Percentiles rank a stretch among this genome's conserved stretches.
Conservation (phyloP, 2,797 vertebrate species). For the Pelochelys cantorii region DNA sequence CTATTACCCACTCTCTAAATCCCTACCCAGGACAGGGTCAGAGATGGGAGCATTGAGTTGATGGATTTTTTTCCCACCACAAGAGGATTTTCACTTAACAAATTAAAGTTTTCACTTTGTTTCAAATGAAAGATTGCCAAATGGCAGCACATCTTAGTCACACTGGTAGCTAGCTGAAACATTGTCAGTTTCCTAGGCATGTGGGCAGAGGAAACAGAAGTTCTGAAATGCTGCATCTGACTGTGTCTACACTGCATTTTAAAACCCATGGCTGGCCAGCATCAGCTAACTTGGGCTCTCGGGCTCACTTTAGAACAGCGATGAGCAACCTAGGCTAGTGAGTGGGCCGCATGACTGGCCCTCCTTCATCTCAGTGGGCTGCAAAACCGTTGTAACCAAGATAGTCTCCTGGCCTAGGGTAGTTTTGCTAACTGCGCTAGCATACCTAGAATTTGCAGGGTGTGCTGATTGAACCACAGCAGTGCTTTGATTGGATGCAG, state of each 20-base stretch:
- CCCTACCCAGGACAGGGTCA: constrained; percentile 48
- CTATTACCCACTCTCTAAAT: too few species aligned
- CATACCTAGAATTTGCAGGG: too few species aligned
- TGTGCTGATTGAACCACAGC: too few species aligned
- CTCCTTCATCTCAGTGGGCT: too few species aligned
- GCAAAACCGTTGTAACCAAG: too few species aligned
- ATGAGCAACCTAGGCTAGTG: too few species aligned
- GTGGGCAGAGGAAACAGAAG: constrained; percentile 47
- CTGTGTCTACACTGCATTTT: background rate
- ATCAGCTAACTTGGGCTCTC: background rate
- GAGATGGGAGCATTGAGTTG: constrained; percentile 43
- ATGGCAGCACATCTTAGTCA: constrained; percentile 63
- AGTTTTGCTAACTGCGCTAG: too few species aligned
- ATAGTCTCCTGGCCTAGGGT: too few species aligned
- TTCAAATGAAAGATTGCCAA: constrained; percentile 67
- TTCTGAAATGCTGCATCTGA: constrained; percentile 56
- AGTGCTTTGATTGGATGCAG: too few species aligned
- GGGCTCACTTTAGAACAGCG: too few species aligned
- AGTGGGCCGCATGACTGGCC: too few species aligned
- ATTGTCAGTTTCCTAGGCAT: constrained; percentile 70
- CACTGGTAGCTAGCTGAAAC: constrained; percentile 57
- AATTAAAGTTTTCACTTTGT: constrained; percentile 65
- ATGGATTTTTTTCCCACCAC: constrained; percentile 30
- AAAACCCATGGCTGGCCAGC: background rate
- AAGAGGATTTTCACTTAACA: constrained; percentile 62